A percentile compares a stretch with the other conserved stretches of the same genome.
These are phyloP conservation scores for Protobothrops mucrosquamatus DNA, from an alignment of 2,113 vertebrate genomes.

Conservation along the genomic window DNA sequence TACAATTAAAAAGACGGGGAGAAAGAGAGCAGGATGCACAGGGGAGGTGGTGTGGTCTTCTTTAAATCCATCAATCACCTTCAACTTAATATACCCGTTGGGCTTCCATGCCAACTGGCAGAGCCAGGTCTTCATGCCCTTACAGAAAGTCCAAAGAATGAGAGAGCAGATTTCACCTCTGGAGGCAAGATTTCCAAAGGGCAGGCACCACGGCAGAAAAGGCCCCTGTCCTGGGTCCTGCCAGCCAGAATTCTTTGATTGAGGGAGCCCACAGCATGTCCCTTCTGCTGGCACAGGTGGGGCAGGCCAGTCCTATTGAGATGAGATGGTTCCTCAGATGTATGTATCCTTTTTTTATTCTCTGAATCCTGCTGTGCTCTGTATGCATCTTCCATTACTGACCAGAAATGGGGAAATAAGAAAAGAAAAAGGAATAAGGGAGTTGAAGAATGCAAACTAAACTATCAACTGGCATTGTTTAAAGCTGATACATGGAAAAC, in stretches of 20 bases:
- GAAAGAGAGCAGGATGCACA: not conserved
- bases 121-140: not conserved
- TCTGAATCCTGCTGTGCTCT: not conserved
- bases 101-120: not conserved
- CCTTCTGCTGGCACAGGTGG: too few species aligned
- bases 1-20: not conserved
- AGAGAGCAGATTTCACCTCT: too few species aligned
- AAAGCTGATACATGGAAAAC: not conserved
- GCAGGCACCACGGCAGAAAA: too few species aligned
- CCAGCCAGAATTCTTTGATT: too few species aligned
- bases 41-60: not conserved
- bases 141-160: not conserved
- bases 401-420: too few species aligned
- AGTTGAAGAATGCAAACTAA: not conserved
- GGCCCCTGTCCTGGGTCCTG: too few species aligned
- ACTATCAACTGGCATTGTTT: not conserved
- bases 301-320: too few species aligned
- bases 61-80: not conserved
- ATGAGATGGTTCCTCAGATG: too few species aligned
- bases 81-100: not conserved
- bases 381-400: not conserved
- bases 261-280: too few species aligned
- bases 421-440: not conserved
- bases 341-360: not conserved
- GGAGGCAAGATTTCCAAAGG: too few species aligned